A percentile compares a stretch with the other conserved stretches of the same genome.
phyloP scores from a whole-genome alignment of 2,888 invertebrate genomes.

The Diabrotica balteata region DNA sequence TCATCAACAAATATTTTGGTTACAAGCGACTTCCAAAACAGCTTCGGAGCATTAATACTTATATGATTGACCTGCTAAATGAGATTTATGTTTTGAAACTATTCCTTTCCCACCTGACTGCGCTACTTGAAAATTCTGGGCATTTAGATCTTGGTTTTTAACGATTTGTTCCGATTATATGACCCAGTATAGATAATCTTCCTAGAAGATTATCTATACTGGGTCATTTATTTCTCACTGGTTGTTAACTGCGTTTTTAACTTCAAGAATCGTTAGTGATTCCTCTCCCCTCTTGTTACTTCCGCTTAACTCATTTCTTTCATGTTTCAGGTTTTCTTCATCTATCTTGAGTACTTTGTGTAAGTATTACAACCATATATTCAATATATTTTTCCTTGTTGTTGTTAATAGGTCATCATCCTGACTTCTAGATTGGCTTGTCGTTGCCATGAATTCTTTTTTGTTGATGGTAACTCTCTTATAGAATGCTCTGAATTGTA shows the following conservation, averaged over 20 bases:
- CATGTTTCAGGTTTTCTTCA: too few species aligned
- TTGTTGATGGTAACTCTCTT: too few species aligned
- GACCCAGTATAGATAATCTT: too few species aligned
- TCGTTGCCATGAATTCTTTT: too few species aligned
- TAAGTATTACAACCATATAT: too few species aligned
- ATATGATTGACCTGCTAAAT: background rate
- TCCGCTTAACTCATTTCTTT: too few species aligned
- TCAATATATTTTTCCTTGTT: too few species aligned
- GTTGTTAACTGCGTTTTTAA: background rate
- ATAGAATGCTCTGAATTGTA: too few species aligned
- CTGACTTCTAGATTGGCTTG: too few species aligned
- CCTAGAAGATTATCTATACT: background rate
- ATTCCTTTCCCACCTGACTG: slow-evolving; percentile 34
- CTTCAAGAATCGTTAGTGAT: background rate
- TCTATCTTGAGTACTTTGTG: too few species aligned
- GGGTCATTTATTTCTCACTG: background rate
- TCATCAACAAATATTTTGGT: slow-evolving; percentile 25
- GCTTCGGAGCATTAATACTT: slow-evolving; percentile 23
- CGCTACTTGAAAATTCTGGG: slow-evolving; percentile 35
- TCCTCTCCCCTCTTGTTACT: background rate
- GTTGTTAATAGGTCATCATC: too few species aligned
- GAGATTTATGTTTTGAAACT: slow-evolving; percentile 24
- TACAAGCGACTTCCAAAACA: slow-evolving; percentile 12
- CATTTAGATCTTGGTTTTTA: slow-evolving; percentile 22
- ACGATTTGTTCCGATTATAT: too few species aligned